These are phyloP conservation scores for Brachynemurus nebulosus DNA, from an alignment of 2,888 invertebrate species.

Conservation along the genomic window DNA sequence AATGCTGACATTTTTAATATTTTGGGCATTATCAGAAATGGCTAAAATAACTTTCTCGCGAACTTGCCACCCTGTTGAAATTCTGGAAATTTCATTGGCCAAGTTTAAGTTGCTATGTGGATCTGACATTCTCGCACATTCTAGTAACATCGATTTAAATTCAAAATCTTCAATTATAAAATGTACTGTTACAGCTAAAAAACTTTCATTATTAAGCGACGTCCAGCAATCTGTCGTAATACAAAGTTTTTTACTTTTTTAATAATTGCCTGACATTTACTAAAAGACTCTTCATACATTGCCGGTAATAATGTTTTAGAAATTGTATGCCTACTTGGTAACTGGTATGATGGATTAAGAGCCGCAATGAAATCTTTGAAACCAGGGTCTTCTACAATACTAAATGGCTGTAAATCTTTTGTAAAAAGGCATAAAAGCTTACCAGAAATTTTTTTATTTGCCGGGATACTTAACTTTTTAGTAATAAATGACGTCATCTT, in stretches of 20 bases:
- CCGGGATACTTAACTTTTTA: too few species aligned
- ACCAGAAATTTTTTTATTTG: too few species aligned
- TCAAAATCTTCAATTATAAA: neutral
- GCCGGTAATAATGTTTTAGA: neutral
- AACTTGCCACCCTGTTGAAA: neutral
- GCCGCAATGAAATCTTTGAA: neutral
- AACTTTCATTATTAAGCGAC: neutral
- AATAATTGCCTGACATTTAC: neutral
- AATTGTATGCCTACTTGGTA: neutral
- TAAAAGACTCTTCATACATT: neutral
- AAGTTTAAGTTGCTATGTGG: neutral
- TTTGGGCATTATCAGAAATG: conserved; percentile 1
- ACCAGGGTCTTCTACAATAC: neutral
- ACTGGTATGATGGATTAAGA: neutral
- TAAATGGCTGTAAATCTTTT: neutral
- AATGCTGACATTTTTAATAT: neutral
- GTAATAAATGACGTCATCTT: too few species aligned
- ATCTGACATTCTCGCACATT: neutral
- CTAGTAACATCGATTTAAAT: neutral
- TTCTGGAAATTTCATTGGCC: neutral
- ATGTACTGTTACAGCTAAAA: neutral
- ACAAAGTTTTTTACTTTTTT: neutral
- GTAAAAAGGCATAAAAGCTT: too few species aligned
- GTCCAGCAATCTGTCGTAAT: conserved; percentile 3
- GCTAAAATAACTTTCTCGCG: neutral